Percentiles rank a stretch among this genome's conserved stretches.
Conservation (phyloP, 2,113 vertebrate genomes). For the zebrafish (Danio rerio) region DNA sequence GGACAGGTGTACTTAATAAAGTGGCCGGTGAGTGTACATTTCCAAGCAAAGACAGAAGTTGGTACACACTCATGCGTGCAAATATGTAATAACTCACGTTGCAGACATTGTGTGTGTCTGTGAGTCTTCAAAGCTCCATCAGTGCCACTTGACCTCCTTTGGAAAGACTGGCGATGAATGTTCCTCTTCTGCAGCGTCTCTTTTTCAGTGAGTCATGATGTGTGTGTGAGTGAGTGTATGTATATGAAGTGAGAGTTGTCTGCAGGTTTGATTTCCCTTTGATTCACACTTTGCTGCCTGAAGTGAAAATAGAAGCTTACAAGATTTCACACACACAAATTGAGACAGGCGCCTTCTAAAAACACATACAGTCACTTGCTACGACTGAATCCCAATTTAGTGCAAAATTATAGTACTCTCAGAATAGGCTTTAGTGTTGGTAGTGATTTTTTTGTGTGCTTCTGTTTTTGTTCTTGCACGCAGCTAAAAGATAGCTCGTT, state of each 20-base stretch:
- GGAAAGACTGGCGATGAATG: slow-evolving; percentile 44
- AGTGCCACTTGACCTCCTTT: slow-evolving; percentile 11
- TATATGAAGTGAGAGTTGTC: neutral
- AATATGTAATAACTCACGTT: neutral
- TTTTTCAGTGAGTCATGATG: slow-evolving; percentile 32
- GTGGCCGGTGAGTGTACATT: neutral
- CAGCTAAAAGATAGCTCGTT: neutral
- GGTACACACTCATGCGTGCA: neutral
- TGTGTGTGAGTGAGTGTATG: neutral
- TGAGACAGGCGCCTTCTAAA: neutral
- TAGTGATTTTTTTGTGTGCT: neutral
- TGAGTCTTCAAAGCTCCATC: slow-evolving; percentile 12
- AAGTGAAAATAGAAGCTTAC: slow-evolving; percentile 12
- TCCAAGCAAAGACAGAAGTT: slow-evolving; percentile 7
- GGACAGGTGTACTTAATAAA: too few species aligned
- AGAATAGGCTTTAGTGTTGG: neutral
- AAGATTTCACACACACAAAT: neutral
- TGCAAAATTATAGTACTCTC: neutral
- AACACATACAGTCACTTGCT: neutral
- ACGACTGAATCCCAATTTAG: neutral
- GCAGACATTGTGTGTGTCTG: neutral
- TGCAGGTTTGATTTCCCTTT: slow-evolving; percentile 11
- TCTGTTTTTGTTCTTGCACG: neutral
- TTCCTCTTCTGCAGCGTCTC: slow-evolving; percentile 29
- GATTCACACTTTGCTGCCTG: neutral